Evolutionary conservation across 2,113 vertebrate species (phyloP).

Genomic region (Etheostoma cragini): DNA sequence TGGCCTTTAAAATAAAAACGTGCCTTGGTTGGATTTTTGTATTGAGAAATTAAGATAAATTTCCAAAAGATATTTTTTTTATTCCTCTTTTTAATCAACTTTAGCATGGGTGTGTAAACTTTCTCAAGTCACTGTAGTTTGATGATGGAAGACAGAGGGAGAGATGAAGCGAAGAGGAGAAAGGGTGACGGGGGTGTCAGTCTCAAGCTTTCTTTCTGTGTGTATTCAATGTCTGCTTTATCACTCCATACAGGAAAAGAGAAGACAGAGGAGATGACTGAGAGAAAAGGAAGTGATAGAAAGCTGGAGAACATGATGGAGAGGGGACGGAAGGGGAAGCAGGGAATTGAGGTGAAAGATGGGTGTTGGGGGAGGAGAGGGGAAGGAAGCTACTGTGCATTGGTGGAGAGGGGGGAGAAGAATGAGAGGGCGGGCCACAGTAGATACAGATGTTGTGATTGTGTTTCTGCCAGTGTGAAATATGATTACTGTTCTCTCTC

Average conservation of each 20-base stretch:
- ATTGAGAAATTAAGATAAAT: no score
- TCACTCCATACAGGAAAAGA: not conserved
- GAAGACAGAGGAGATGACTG: not conserved
- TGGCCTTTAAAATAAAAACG: no score
- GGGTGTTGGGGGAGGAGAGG: not conserved
- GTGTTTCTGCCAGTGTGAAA: slow-evolving; percentile 74
- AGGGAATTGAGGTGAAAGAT: slow-evolving; percentile 28
- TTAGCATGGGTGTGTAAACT: no score
- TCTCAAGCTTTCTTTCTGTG: slow-evolving; percentile 30
- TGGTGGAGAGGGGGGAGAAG: slow-evolving; percentile 1
- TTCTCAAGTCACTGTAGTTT: not conserved
- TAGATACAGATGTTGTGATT: slow-evolving; percentile 76
- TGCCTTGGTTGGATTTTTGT: no score
- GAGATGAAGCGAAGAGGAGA: slow-evolving; percentile 10
- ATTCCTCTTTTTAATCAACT: no score
- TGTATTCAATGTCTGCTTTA: slow-evolving; percentile 20
- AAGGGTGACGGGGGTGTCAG: slow-evolving; percentile 10
- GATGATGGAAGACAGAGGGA: slow-evolving; percentile 30
- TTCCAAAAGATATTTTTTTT: no score
- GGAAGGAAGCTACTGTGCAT: slow-evolving; percentile 9
- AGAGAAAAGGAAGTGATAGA: slow-evolving; percentile 18
- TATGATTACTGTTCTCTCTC: slow-evolving; percentile 75
- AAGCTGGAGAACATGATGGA: slow-evolving; percentile 14
- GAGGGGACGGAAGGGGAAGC: not conserved
- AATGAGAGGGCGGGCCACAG: slow-evolving; percentile 21